These are phyloP conservation scores for Scaptomyza hsui DNA, from an alignment of 1,140 invertebrate species.

Conservation along the genomic window DNA sequence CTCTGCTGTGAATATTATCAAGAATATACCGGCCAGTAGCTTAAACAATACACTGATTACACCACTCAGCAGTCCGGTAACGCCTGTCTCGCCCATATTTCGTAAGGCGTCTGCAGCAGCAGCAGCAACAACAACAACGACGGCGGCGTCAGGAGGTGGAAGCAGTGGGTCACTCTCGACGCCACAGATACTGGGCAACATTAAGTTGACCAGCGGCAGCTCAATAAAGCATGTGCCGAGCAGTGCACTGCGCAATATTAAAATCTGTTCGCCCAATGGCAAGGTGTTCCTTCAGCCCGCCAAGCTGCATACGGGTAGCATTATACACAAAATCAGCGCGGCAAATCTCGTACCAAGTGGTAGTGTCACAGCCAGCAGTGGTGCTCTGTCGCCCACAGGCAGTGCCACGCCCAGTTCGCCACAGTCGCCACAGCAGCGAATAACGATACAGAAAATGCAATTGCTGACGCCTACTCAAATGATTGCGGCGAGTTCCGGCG, in stretches of 20 bases:
- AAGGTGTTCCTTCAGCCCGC: constrained; percentile 76
- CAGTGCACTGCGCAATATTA: constrained; percentile 68
- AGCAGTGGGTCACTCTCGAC: background rate
- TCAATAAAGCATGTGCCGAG: constrained; percentile 71
- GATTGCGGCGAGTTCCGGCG: constrained; percentile 38
- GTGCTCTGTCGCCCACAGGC: constrained; percentile 30
- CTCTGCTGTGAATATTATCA: constrained; percentile 71
- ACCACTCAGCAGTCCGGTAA: constrained; percentile 38
- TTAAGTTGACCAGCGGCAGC: constrained; percentile 65
- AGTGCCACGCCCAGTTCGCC: constrained; percentile 33
- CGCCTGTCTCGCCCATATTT: constrained; percentile 47
- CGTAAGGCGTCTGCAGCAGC: constrained; percentile 47
- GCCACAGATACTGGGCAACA: constrained; percentile 71
- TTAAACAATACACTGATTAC: constrained; percentile 70
- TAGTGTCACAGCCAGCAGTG: background rate
- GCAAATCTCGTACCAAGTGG: constrained; percentile 20
- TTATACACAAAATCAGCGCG: constrained; percentile 68
- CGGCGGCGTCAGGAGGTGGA: background rate
- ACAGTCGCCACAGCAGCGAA: constrained; percentile 50
- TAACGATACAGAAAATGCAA: constrained; percentile 82
- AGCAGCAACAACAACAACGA: constrained; percentile 20
- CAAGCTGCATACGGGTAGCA: constrained; percentile 54
- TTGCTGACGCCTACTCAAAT: constrained; percentile 62
- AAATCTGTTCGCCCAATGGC: constrained; percentile 80
- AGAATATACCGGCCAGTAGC: constrained; percentile 72